Base-by-base conservation (phyloP, 2,888 invertebrate species). In the Stenodema calcarata region DNA sequence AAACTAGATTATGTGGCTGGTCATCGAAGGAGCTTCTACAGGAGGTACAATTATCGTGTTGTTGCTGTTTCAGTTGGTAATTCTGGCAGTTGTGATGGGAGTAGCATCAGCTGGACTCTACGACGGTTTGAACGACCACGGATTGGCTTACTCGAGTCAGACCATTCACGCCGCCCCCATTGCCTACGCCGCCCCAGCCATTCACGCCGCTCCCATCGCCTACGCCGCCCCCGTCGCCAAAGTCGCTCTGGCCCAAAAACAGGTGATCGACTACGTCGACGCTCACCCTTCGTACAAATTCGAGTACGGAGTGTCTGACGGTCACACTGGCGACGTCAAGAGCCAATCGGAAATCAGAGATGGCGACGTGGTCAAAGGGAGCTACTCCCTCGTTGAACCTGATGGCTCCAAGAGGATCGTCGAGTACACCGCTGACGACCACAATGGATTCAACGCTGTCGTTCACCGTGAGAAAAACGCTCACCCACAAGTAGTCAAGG, bases 281-380 rank as follows among this genome's bases (percentile, higher is more conserved):
- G 88, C 89, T n/a, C 89, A 89, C 76, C 89, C 89, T 12, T 88
- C 88, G 30, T 92, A 92, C 89, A 91, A 92, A 88, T 92, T 91
- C 90, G 92, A 92, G 87, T 92, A 92, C 89, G 91, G 91, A 79
- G 92, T 92, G 47, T 91, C 91, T 89, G 92, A 92, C 88, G 90
- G 91, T 18, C 91, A 92, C 89, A 92, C 91, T 11, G 91, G 91
- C 88, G 92, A 92, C 89, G 91, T 92, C 87, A 92, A 92, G 89
- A 91, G 90, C 87, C 91, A 92, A 89, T 92, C 91, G 91, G 92
- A 92, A 89, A 91, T 91, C 35, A 89, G 92, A 81, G 91, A 92
- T 87, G 92, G 92, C 3, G 92, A 92, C 87, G 90, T 90, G 85
- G 92, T 92, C 84, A 91, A 91, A 87, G 92, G 92, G 4, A 91